These are phyloP conservation scores for Parnassius smintheus DNA, from an alignment of 2,888 invertebrate species.

Conservation along the genomic window DNA sequence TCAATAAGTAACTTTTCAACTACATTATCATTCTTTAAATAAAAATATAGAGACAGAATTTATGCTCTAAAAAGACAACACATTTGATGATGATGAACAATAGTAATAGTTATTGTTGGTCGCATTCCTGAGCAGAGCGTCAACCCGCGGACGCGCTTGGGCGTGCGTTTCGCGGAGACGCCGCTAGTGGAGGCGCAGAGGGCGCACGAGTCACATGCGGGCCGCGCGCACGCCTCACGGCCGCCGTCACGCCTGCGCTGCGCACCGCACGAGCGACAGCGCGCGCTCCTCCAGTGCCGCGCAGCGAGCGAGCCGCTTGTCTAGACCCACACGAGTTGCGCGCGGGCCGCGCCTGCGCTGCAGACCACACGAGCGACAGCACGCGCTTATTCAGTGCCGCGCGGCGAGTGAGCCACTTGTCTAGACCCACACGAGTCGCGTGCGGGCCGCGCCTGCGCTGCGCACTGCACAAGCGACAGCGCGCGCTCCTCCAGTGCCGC, in stretches of 20 bases:
- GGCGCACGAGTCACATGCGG: constrained; percentile 39
- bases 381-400: no score
- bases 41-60: no score
- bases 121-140: constrained; percentile 40
- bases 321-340: no score
- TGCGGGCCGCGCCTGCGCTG: constrained; percentile 55
- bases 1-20: no score
- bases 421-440: constrained; percentile 37
- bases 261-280: constrained; percentile 62
- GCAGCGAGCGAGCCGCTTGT: constrained; percentile 6
- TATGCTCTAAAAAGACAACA: no score
- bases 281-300: constrained; percentile 58
- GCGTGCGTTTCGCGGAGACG: constrained; percentile 68
- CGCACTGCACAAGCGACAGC: constrained; percentile 62
- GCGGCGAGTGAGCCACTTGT: no score
- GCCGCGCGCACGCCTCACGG: constrained; percentile 65
- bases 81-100: no score
- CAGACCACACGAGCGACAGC: no score
- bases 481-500: constrained; percentile 58
- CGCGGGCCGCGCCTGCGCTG: no score
- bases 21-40: no score
- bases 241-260: constrained; percentile 65
- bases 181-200: constrained; percentile 49
- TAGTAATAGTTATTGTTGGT: no score
- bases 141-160: constrained; percentile 47